These are phyloP conservation scores for Eilema griseolum DNA, from an alignment of 2,888 invertebrate species.

Conservation along the genomic window DNA sequence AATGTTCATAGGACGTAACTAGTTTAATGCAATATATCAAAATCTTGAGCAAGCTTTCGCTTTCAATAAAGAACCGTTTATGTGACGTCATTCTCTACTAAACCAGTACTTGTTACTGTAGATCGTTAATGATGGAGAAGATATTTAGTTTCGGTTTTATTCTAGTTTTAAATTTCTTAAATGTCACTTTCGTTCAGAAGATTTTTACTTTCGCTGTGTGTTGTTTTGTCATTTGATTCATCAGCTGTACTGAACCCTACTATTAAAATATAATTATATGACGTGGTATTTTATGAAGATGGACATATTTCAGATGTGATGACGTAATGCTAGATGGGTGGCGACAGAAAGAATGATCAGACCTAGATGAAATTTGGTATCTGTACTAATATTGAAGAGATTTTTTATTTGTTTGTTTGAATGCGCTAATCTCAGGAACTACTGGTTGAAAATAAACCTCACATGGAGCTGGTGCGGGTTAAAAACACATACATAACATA, in stretches of 20 bases:
- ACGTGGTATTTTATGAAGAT: neutral
- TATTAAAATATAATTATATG: too few species aligned
- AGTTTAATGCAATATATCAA: constrained; percentile 45
- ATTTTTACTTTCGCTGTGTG: neutral
- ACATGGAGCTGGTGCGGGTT: too few species aligned
- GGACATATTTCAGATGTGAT: too few species aligned
- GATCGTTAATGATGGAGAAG: neutral
- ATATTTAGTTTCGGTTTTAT: neutral
- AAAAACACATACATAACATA: too few species aligned
- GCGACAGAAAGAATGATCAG: too few species aligned
- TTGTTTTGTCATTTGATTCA: neutral
- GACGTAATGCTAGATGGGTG: too few species aligned
- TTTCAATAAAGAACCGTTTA: constrained; percentile 37
- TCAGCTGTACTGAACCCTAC: neutral
- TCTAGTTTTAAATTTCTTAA: neutral
- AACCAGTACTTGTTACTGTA: constrained; percentile 10
- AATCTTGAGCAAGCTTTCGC: constrained; percentile 48
- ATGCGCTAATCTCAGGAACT: too few species aligned
- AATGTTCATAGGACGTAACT: constrained; percentile 35
- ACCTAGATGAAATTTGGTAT: too few species aligned
- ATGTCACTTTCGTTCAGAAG: constrained; percentile 2
- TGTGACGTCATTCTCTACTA: constrained; percentile 24
- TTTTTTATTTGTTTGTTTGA: too few species aligned
- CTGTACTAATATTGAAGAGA: too few species aligned
- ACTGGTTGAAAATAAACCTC: too few species aligned